Evolutionary conservation across 2,797 vertebrate genomes (phyloP), one percentile per base, ranked within the genome.

Genomic region (Staurois parvus): DNA sequence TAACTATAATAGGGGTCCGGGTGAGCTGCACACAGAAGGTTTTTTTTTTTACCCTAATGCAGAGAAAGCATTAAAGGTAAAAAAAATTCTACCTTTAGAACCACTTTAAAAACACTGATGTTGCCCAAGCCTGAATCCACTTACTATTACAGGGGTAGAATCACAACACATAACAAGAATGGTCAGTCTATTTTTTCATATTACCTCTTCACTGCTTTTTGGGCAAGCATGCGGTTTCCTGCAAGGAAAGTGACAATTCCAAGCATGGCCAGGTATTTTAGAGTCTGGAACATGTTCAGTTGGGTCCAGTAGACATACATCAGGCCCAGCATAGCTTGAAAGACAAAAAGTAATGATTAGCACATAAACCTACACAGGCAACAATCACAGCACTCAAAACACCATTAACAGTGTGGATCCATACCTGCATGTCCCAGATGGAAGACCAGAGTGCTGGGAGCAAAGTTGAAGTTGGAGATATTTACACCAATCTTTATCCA

Each of bases 281-380:
- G 93, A 24, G 98, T 99, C 94, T 99, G 98, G 94, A 99, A 99
- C 98, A 99, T 99, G 95, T 99, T 95, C 88, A 99, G 96, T 77
- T 99, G 97, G 89, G 98, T 99, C 98, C 98, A 99, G 93, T 99
- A 99, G 84, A 99, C 91, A 17, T 99, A 99, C 98, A 99, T 98
- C 87, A 99, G 96, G 67, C 97, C 97, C 91, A 99, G 91, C 96
- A 97, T 95, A 24, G 97, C 98, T 37, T 99, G 91, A 37, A 91
- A 52, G 29, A 73, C 0, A 74, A 4, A 1, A 72, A 12, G 17
- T 30, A 4, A 48, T 8, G 21, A 4, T 26, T 29, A 66, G 64
- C 10, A 66, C 11, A 66, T 12, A 1, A 29, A 66, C 59, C 0
- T 29, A 29, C 15, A 13, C 62, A 26, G 17, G 0, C n/a, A 26